Evolutionary conservation across 2,888 invertebrate genomes (phyloP).

Genomic region (Epinotia demarniana): DNA sequence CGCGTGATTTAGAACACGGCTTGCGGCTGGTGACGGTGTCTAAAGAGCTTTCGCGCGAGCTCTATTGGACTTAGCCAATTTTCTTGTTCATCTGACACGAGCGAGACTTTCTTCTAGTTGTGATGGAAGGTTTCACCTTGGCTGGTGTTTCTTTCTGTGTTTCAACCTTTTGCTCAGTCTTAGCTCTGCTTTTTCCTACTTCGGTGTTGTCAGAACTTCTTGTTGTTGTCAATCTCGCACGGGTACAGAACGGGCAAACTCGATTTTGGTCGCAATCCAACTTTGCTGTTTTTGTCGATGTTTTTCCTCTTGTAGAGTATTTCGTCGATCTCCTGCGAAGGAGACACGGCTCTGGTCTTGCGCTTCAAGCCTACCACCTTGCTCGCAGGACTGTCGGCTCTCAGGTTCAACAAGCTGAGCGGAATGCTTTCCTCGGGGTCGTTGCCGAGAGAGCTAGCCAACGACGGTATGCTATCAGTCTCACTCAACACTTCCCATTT

Average conservation of each 20-base stretch:
- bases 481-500: slow-evolving; percentile 86
- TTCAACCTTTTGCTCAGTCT: slow-evolving; percentile 57
- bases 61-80: slow-evolving; percentile 70
- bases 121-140: slow-evolving; percentile 66
- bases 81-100: slow-evolving; percentile 73
- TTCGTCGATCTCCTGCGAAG: slow-evolving; percentile 85
- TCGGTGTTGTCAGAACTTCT: slow-evolving; percentile 75
- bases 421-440: slow-evolving; percentile 86
- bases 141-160: slow-evolving; percentile 60
- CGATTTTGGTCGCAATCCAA: slow-evolving; percentile 74
- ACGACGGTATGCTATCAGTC: slow-evolving; percentile 84
- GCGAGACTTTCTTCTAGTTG: slow-evolving; percentile 75
- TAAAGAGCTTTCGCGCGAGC: slow-evolving; percentile 79
- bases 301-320: slow-evolving; percentile 77
- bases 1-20: slow-evolving; percentile 70
- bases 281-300: slow-evolving; percentile 69
- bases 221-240: slow-evolving; percentile 74
- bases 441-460: slow-evolving; percentile 77
- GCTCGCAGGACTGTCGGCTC: slow-evolving; percentile 65
- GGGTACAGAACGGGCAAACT: slow-evolving; percentile 77
- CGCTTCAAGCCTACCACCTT: slow-evolving; percentile 80
- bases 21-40: slow-evolving; percentile 75
- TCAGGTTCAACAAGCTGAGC: slow-evolving; percentile 78
- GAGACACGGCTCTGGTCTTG: slow-evolving; percentile 84
- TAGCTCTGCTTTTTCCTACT: slow-evolving; percentile 64